phyloP scores from a whole-genome alignment of 2,888 invertebrate species.

The Tetragnatha montana region DNA sequence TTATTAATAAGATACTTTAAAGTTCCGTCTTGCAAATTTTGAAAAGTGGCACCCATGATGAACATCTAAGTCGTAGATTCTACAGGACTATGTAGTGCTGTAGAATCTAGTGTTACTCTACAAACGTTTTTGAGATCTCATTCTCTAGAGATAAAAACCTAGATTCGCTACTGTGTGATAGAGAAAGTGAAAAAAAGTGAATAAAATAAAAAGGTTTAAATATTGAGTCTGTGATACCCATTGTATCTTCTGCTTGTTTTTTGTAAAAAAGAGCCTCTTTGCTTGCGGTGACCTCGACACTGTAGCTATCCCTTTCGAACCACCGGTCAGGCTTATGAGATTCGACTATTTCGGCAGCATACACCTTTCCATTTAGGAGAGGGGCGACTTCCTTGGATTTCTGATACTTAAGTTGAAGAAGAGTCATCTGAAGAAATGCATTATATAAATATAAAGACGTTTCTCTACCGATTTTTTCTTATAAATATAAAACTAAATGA shows the following conservation, averaged over 20 bases:
- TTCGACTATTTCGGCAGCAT: constrained; percentile 46
- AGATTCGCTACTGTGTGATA: background rate
- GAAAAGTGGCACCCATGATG: too few species aligned
- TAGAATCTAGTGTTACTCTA: too few species aligned
- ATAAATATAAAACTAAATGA: background rate
- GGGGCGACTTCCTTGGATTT: constrained; percentile 15
- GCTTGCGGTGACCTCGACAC: constrained; percentile 52
- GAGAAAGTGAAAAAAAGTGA: background rate
- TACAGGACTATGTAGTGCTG: too few species aligned
- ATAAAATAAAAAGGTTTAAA: too few species aligned
- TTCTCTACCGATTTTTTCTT: background rate
- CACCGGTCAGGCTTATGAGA: background rate
- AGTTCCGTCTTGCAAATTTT: too few species aligned
- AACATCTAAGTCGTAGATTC: too few species aligned
- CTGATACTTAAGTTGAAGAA: background rate
- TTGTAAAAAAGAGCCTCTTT: constrained; percentile 19
- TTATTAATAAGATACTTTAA: too few species aligned
- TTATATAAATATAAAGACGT: background rate
- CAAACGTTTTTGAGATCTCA: background rate
- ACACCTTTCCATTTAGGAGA: constrained; percentile 13
- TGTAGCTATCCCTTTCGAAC: constrained; percentile 48
- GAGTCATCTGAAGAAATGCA: constrained; percentile 10
- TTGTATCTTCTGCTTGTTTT: background rate
- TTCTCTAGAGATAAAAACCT: background rate
- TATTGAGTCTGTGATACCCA: constrained; percentile 17